phyloP scores from a whole-genome alignment of 2,797 vertebrate species.

The Halcyon chelicuti region DNA sequence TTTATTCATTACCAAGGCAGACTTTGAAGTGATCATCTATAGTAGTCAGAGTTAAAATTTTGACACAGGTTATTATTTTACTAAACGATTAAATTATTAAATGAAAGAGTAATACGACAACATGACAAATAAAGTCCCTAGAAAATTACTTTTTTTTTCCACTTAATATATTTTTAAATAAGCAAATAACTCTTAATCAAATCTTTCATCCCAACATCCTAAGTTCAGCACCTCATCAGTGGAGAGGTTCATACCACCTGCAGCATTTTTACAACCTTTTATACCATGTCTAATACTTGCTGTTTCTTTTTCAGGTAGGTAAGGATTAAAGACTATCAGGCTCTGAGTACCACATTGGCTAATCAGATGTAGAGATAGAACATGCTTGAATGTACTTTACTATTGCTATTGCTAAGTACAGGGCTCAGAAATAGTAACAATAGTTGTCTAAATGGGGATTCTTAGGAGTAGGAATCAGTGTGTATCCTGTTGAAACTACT shows the following conservation, averaged over 20 bases:
- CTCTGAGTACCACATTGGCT: neutral
- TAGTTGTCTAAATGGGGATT: rapidly evolving
- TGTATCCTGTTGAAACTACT: neutral
- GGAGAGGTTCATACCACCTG: neutral
- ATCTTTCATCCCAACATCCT: neutral
- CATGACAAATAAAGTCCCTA: neutral
- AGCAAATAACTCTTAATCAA: neutral
- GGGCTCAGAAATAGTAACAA: neutral
- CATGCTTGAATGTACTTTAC: neutral
- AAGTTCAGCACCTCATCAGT: neutral
- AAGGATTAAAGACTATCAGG: neutral
- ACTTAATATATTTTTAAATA: neutral
- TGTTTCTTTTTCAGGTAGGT: neutral
- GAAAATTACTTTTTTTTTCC: neutral
- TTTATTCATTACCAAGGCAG: conserved; percentile 26
- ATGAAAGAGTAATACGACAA: neutral
- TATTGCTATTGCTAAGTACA: neutral
- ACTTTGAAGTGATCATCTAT: neutral
- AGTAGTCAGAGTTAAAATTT: neutral
- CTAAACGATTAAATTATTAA: neutral
- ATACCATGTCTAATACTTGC: neutral
- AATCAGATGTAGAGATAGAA: neutral
- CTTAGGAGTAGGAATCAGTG: neutral
- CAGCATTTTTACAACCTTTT: neutral
- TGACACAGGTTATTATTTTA: conserved; percentile 5